Conservation (phyloP, 2,113 vertebrate genomes). For the Hyla sarda region DNA sequence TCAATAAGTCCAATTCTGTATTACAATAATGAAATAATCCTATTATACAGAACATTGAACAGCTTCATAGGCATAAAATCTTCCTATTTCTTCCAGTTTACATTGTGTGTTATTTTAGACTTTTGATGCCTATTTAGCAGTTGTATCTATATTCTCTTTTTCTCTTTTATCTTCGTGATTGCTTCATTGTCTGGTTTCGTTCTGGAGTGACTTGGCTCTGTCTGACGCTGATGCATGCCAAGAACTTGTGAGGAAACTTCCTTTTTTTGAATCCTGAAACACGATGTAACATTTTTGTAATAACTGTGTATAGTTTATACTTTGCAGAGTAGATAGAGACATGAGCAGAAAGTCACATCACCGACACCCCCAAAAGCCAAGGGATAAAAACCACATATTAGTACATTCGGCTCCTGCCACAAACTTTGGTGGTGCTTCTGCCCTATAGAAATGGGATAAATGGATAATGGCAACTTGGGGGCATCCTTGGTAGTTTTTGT, state of each 20-base stretch:
- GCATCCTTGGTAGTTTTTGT: too few relatives aligned
- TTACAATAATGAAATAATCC: background rate
- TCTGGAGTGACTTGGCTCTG: conserved; percentile 24
- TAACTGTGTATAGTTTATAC: background rate
- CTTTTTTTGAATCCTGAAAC: background rate
- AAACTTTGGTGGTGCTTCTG: too few relatives aligned
- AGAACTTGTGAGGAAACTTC: background rate
- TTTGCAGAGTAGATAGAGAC: background rate
- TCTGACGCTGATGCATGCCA: background rate
- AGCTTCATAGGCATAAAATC: background rate
- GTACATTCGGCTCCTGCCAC: background rate
- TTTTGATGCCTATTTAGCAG: conserved; percentile 1
- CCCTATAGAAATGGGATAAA: too few relatives aligned
- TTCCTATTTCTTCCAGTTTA: background rate
- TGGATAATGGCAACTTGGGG: too few relatives aligned
- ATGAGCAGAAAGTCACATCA: background rate
- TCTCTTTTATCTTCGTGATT: conserved; percentile 47
- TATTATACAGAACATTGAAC: background rate
- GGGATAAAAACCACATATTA: background rate
- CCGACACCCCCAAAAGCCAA: background rate
- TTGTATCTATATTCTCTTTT: conserved; percentile 9
- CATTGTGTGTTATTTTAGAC: conserved; percentile 1
- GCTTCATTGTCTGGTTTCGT: conserved; percentile 39
- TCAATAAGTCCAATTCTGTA: too few relatives aligned
- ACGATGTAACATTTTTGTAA: background rate